Conservation (phyloP, 2,113 vertebrate genomes). For the Penelope pileata region DNA sequence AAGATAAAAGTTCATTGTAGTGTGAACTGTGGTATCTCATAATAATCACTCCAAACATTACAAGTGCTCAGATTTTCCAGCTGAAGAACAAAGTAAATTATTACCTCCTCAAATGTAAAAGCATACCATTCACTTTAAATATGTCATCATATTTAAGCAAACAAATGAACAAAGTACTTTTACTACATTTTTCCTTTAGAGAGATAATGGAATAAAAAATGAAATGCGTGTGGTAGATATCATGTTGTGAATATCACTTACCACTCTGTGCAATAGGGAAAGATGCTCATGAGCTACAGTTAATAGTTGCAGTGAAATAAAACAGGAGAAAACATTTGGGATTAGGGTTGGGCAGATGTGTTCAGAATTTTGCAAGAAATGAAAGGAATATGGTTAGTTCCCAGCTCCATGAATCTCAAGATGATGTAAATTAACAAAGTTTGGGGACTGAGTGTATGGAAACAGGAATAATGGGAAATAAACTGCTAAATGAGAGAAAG, state of each 20-base stretch:
- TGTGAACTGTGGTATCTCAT: background rate
- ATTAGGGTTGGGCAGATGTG: background rate
- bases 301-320: background rate
- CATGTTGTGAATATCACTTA: background rate
- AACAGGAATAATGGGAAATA: background rate
- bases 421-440: background rate
- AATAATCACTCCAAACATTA: background rate
- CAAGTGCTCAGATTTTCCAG: background rate
- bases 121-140: background rate
- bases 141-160: background rate
- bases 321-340: background rate
- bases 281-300: background rate
- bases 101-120: background rate
- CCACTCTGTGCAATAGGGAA: background rate
- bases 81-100: background rate
- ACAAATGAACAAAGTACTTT: background rate
- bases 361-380: background rate
- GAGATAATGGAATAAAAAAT: background rate
- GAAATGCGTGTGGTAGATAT: background rate
- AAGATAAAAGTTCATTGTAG: background rate
- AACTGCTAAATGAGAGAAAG: background rate
- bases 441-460: background rate
- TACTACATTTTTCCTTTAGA: background rate
- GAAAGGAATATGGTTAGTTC: background rate
- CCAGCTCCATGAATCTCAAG: background rate